Conservation (phyloP, 92 coral and sea anemone species). For the Umimayanthus kanabou region DNA sequence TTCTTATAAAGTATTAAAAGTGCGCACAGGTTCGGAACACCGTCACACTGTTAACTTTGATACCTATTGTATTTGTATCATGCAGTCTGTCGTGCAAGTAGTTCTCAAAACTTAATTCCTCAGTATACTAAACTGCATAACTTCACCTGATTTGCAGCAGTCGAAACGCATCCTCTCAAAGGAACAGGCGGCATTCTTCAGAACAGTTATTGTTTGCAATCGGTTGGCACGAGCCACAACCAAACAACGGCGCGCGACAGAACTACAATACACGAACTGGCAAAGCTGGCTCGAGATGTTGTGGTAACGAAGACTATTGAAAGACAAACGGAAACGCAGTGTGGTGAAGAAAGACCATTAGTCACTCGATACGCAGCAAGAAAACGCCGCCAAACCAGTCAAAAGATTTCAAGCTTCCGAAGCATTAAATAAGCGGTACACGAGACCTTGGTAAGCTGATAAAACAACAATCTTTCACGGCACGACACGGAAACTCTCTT, state of each 20-base stretch:
- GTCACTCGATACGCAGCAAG: slow-evolving; percentile 15
- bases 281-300: not conserved
- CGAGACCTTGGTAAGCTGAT: not conserved
- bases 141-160: slow-evolving; percentile 28
- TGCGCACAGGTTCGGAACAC: no score
- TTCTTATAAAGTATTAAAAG: no score
- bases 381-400: slow-evolving; percentile 23
- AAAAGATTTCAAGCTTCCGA: slow-evolving; percentile 23
- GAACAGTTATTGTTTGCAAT: not conserved
- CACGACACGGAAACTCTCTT: not conserved
- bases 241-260: not conserved
- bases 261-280: not conserved
- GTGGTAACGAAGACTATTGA: slow-evolving; percentile 10
- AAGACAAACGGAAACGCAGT: slow-evolving; percentile 25
- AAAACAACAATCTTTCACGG: slow-evolving; percentile 8
- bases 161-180: not conserved
- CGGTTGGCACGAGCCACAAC: slow-evolving; percentile 16
- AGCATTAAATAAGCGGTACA: not conserved
- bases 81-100: not conserved
- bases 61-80: not conserved
- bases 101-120: not conserved
- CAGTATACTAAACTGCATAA: not conserved
- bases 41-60: no score
- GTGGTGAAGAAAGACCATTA: not conserved
- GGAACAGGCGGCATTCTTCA: slow-evolving; percentile 35